Percentiles rank a stretch among this genome's conserved stretches.
Conservation (phyloP, 2,888 invertebrate species). For the Morpho deidamia region DNA sequence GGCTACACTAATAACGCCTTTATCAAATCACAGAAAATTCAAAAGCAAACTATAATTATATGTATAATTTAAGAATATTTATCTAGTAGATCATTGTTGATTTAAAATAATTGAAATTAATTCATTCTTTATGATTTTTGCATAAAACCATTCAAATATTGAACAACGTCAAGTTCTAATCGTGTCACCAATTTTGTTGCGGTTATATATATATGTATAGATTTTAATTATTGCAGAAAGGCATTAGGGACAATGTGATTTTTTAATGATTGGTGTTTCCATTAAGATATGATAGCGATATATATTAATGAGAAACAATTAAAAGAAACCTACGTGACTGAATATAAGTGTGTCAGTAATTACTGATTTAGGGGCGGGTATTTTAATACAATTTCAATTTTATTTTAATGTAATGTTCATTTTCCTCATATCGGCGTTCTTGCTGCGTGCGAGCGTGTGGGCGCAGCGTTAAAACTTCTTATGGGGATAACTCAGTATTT, state of each 20-base stretch:
- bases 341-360: constrained; percentile 53
- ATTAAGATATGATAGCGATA: constrained; percentile 44
- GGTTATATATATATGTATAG: constrained; percentile 26
- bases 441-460: not conserved
- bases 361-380: constrained; percentile 37
- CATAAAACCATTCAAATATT: constrained; percentile 32
- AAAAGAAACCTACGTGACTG: constrained; percentile 58
- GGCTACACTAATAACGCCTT: too few species aligned
- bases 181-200: constrained; percentile 39
- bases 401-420: constrained; percentile 44
- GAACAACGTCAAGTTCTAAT: constrained; percentile 38
- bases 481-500: not conserved
- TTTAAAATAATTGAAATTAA: too few species aligned
- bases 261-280: constrained; percentile 43
- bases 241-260: constrained; percentile 54
- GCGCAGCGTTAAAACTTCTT: not conserved
- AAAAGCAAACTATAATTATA: too few species aligned
- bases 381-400: constrained; percentile 44
- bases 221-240: constrained; percentile 39
- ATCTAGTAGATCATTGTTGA: too few species aligned
- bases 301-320: constrained; percentile 35
- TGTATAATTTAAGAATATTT: too few species aligned
- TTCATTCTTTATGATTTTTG: constrained; percentile 16
- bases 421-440: constrained; percentile 44
- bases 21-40: too few species aligned